Percentiles rank a stretch among this genome's conserved stretches.
These are phyloP conservation scores for Tokudaia muenninki DNA, from an alignment of 2,797 vertebrate genomes.

Conservation along the genomic window DNA sequence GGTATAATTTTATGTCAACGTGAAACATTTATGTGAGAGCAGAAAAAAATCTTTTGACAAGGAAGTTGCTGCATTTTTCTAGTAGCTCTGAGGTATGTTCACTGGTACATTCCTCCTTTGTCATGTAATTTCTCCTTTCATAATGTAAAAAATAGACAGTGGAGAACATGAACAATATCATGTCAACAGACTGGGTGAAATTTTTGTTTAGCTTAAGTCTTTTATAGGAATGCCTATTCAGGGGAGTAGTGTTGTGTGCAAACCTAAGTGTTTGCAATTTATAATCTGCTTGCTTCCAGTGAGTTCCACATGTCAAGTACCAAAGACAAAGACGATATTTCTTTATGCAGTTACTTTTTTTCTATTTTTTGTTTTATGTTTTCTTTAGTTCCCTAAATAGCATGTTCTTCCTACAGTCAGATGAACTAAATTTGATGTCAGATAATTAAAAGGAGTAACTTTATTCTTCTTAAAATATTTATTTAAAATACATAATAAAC, in stretches of 20 bases:
- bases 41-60: background rate
- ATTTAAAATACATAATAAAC: background rate
- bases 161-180: background rate
- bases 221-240: background rate
- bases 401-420: background rate
- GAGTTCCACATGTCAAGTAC: background rate
- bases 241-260: background rate
- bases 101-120: background rate
- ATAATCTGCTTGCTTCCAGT: background rate
- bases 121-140: background rate
- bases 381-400: background rate
- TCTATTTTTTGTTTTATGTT: background rate
- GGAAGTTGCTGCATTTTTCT: background rate
- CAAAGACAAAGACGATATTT: background rate
- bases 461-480: background rate
- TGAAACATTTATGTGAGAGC: background rate
- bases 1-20: background rate
- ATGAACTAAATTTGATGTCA: background rate
- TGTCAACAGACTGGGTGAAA: rapidly evolving
- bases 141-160: background rate
- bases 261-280: background rate
- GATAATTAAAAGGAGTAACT: background rate
- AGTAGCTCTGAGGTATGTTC: background rate
- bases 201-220: too few relatives aligned
- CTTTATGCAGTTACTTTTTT: background rate